A percentile compares a stretch with the other conserved stretches of the same genome.
Evolutionary conservation across 2,888 invertebrate species (phyloP).

Genomic region (Mystacides longicornis): DNA sequence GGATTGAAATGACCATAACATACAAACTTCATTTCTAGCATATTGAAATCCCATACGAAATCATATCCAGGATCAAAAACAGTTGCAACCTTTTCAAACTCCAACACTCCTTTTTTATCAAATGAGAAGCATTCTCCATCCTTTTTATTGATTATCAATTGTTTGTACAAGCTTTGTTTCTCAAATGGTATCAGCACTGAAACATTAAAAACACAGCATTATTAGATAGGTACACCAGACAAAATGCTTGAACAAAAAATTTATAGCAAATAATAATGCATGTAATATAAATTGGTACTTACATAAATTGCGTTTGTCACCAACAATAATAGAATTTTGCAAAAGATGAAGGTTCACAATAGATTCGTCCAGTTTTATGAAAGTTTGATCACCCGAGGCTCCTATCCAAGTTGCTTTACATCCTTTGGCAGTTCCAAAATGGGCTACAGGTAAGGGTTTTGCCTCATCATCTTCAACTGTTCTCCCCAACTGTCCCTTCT

Average conservation of each 20-base stretch:
- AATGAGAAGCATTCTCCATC: slow-evolving; percentile 86
- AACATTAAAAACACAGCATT: slow-evolving; percentile 27
- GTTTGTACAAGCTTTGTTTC: slow-evolving; percentile 73
- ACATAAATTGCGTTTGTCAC: slow-evolving; percentile 80
- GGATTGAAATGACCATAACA: slow-evolving; percentile 59
- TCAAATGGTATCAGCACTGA: slow-evolving; percentile 76
- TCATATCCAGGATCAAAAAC: slow-evolving; percentile 89
- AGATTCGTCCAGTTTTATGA: slow-evolving; percentile 84
- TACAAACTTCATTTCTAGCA: slow-evolving; percentile 53
- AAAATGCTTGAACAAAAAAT: not conserved
- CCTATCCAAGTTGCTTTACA: slow-evolving; percentile 89
- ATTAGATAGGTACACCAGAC: not conserved
- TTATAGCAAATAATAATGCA: not conserved
- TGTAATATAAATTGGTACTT: slow-evolving; percentile 30
- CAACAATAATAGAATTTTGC: slow-evolving; percentile 80
- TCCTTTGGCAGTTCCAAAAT: slow-evolving; percentile 78
- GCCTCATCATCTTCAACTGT: slow-evolving; percentile 60
- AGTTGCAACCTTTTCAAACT: slow-evolving; percentile 71
- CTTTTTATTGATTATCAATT: slow-evolving; percentile 80
- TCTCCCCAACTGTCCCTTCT: slow-evolving; percentile 50
- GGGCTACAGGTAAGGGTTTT: slow-evolving; percentile 67
- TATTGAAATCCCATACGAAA: slow-evolving; percentile 86
- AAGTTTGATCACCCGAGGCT: slow-evolving; percentile 95
- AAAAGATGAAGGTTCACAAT: slow-evolving; percentile 87
- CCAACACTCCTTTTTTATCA: slow-evolving; percentile 73